Evolutionary conservation across 2,888 invertebrate species (phyloP), one percentile per base, ranked within the genome.

Genomic region (Lithophane semibrunnea): DNA sequence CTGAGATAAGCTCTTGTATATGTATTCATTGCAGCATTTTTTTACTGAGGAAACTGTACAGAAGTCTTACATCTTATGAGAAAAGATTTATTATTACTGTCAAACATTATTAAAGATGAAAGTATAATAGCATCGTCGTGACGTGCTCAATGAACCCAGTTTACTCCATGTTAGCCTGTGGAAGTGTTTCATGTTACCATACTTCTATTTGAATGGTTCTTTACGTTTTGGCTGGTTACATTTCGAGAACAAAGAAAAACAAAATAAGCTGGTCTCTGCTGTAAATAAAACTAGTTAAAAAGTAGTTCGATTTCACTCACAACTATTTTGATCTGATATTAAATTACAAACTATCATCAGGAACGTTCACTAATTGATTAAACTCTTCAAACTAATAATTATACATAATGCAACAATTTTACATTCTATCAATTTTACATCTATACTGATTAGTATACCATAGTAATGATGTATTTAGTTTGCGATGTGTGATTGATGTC

Each of bases 291-390:
- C 86, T 89, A 88, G 84, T 78, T 83, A 87, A 88, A 90, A 83
- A 87, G 87, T 78, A 82, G 68, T 84, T 86, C 2, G 84, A 83
- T 87, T 88, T 89, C 84, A 84, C 87, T 90, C 90, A 90, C 87
- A 88, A 91, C 88, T 91, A 92, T 88, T 93, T 94, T 94, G 94
- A 92, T 94, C 93, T 89, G 90, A 90, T 88, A 91, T 90, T 91
- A 37, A 78, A 79, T 88, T 91, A 92, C 90, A 90, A 93, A 92
- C 91, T 93, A 92, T 89, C 84, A 89, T 90, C 92, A 95, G 94
- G 95, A 95, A 95, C 94, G 75, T 92, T 93, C 80, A 90, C 90
- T 92, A 92, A 91, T 89, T 84, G 88, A 90, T 93, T 90, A 91
- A 92, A 90, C 84, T 89, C 84, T 90, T 87, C 80, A 87, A 91